Conservation (phyloP, 1,140 invertebrate genomes). For the Streblospio benedicti region DNA sequence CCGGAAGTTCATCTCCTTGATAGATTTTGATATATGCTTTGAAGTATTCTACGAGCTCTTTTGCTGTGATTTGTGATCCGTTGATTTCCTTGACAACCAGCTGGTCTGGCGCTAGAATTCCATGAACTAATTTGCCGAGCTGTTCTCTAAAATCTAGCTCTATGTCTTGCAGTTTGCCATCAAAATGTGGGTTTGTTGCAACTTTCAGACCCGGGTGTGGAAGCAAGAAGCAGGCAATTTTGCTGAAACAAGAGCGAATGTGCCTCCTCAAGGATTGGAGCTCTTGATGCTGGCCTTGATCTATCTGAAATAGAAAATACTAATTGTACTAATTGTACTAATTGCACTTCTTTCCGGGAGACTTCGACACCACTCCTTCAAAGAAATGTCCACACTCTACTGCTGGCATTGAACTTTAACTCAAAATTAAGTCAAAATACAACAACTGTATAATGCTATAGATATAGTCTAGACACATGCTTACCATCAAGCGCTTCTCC, state of each 20-base stretch:
- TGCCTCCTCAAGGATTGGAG: slow-evolving; percentile 89
- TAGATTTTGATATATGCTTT: slow-evolving; percentile 95
- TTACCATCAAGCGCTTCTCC: slow-evolving; percentile 70
- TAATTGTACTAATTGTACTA: too few relatives aligned
- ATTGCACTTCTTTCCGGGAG: too few relatives aligned
- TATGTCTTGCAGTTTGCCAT: slow-evolving; percentile 86
- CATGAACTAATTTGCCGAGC: slow-evolving; percentile 74
- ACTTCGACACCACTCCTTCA: too few relatives aligned
- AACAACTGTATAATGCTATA: too few relatives aligned
- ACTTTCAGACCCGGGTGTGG: slow-evolving; percentile 95
- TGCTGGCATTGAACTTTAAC: too few relatives aligned
- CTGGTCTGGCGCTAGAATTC: slow-evolving; percentile 78
- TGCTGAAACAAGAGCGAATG: slow-evolving; percentile 86
- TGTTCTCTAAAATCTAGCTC: slow-evolving; percentile 84
- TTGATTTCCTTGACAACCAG: slow-evolving; percentile 92
- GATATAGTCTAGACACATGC: background rate
- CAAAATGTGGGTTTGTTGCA: slow-evolving; percentile 88
- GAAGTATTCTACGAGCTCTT: slow-evolving; percentile 90
- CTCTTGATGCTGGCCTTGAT: slow-evolving; percentile 88
- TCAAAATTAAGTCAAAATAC: too few relatives aligned
- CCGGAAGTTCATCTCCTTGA: slow-evolving; percentile 87
- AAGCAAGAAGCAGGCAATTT: slow-evolving; percentile 93
- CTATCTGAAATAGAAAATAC: slow-evolving; percentile 49
- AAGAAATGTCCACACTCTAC: too few relatives aligned
- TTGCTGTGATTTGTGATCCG: slow-evolving; percentile 80